Evolutionary conservation across 35 echinoderm and acorn worm species (phyloP).

Genomic region (Stichopus chloronotus): DNA sequence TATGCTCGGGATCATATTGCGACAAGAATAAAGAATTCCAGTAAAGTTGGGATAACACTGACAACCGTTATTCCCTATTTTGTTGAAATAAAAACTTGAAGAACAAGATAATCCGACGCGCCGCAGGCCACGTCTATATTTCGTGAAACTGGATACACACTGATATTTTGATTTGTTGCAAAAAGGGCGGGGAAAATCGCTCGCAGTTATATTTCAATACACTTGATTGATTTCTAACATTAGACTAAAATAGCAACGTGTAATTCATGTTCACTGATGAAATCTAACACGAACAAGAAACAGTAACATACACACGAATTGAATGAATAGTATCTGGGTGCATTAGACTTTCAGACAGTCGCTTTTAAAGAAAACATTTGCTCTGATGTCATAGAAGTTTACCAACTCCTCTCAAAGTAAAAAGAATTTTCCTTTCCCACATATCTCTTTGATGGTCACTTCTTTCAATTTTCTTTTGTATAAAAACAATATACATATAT

Average conservation of each 20-base stretch:
- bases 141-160: slow-evolving; percentile 41
- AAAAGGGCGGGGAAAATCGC: slow-evolving; percentile 38
- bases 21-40: background rate
- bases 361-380: slow-evolving; percentile 50
- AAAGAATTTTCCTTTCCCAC: too few species aligned
- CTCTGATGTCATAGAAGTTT: slow-evolving; percentile 1
- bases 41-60: slow-evolving; percentile 38
- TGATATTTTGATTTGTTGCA: slow-evolving; percentile 50
- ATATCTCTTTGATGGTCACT: too few species aligned
- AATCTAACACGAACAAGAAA: slow-evolving; percentile 50
- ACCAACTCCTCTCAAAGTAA: background rate
- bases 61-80: slow-evolving; percentile 41
- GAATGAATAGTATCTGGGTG: background rate
- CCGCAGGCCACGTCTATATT: slow-evolving; percentile 33
- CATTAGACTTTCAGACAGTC: slow-evolving; percentile 45
- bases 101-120: slow-evolving; percentile 20
- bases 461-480: too few species aligned
- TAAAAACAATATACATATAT: too few species aligned
- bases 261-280: slow-evolving; percentile 50
- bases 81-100: slow-evolving; percentile 31
- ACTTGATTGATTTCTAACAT: slow-evolving; percentile 48
- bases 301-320: slow-evolving; percentile 24
- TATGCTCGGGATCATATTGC: slow-evolving; percentile 38
- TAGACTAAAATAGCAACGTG: slow-evolving; percentile 46
- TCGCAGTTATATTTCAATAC: slow-evolving; percentile 50